A percentile compares a stretch with the other conserved stretches of the same genome.
These are phyloP conservation scores for Bradypodion ventrale DNA, from an alignment of 2,797 vertebrate species.

Conservation along the genomic window DNA sequence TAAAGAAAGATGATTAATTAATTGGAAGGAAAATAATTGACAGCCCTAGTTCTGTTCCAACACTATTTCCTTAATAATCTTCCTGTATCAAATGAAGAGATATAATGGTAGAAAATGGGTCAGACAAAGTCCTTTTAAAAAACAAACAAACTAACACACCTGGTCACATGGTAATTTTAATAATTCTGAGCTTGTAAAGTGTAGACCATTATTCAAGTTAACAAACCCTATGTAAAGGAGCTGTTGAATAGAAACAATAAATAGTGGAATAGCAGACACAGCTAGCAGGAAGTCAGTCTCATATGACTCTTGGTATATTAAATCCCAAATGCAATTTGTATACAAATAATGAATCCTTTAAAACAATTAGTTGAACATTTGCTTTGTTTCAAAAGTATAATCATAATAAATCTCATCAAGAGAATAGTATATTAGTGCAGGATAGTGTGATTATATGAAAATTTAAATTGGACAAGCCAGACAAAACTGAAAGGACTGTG, in stretches of 20 bases:
- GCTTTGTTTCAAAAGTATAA: not conserved
- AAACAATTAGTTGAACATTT: not conserved
- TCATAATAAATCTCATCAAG: not conserved
- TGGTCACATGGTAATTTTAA: too few species aligned
- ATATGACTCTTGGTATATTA: constrained; percentile 3
- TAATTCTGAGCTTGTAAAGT: not conserved
- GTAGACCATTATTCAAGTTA: not conserved
- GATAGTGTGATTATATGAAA: not conserved
- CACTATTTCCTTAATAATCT: too few species aligned
- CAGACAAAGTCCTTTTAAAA: too few species aligned
- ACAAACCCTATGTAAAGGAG: not conserved
- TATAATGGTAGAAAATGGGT: too few species aligned
- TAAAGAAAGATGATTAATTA: too few species aligned
- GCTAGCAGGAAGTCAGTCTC: not conserved
- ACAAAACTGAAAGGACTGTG: not conserved
- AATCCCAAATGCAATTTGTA: not conserved
- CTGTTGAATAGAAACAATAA: not conserved
- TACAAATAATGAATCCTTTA: constrained; percentile 8
- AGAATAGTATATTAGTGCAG: not conserved
- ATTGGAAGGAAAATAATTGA: too few species aligned
- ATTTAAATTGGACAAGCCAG: not conserved
- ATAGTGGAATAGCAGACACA: not conserved
- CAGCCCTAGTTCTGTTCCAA: too few species aligned
- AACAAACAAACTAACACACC: accelerated
- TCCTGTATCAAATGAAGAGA: too few species aligned